phyloP scores from a whole-genome alignment of 2,888 invertebrate species.

The Eupithecia insigniata region DNA sequence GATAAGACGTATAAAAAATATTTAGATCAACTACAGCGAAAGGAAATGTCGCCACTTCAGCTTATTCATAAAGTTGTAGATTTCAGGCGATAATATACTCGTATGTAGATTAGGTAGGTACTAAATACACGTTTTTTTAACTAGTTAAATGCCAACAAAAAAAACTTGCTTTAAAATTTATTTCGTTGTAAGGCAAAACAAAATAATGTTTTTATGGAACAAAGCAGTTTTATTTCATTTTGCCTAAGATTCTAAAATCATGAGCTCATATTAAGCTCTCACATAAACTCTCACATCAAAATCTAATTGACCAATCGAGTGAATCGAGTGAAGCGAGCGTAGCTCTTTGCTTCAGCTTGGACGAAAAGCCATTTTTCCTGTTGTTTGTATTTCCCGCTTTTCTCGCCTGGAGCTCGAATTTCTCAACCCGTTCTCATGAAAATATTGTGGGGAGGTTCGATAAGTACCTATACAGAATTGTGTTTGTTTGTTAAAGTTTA shows the following conservation, averaged over 20 bases:
- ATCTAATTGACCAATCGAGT: not conserved
- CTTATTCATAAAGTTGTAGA: constrained; percentile 22
- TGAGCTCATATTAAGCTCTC: constrained; percentile 4
- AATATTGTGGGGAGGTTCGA: too few species aligned
- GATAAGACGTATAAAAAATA: constrained; percentile 24
- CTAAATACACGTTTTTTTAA: not conserved
- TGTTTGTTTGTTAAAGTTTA: too few species aligned
- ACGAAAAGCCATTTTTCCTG: not conserved
- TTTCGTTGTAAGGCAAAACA: not conserved
- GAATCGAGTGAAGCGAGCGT: not conserved
- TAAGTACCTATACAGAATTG: too few species aligned
- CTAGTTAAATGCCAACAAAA: not conserved
- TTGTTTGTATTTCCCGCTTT: too few species aligned
- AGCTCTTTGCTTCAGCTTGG: constrained; percentile 4
- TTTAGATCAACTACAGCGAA: constrained; percentile 23
- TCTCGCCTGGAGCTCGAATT: too few species aligned
- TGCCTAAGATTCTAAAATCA: not conserved
- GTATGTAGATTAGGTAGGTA: constrained; percentile 1
- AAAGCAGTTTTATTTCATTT: not conserved
- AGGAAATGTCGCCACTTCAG: constrained; percentile 22
- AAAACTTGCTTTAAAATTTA: not conserved
- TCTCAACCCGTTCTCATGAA: too few species aligned
- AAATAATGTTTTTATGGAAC: not conserved
- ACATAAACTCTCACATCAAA: constrained; percentile 12
- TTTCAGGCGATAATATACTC: constrained; percentile 23